A percentile compares a stretch with the other conserved stretches of the same genome.
phyloP scores from a whole-genome alignment of 2,113 vertebrate species.

The Silurus meridionalis region DNA sequence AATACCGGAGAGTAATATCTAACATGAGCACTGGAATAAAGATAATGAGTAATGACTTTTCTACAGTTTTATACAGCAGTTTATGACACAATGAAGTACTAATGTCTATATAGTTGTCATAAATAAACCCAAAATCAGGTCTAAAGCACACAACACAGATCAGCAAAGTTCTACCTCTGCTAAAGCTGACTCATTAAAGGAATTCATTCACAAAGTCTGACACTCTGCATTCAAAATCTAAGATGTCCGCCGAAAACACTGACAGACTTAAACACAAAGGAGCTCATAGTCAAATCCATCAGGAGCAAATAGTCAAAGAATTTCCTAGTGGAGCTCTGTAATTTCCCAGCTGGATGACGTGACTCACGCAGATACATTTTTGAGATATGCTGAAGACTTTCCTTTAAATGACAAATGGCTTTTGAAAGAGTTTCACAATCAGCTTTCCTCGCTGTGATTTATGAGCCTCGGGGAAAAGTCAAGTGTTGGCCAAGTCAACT shows the following conservation, averaged over 20 bases:
- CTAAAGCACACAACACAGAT: not conserved
- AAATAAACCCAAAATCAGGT: not conserved
- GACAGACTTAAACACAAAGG: not conserved
- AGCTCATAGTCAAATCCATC: not conserved
- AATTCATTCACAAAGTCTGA: not conserved
- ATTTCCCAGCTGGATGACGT: not conserved
- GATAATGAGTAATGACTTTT: too few relatives aligned
- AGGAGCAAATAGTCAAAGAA: not conserved
- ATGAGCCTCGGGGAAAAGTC: conserved; percentile 3
- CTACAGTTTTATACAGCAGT: not conserved
- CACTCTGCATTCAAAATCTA: not conserved
- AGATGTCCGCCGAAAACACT: not conserved
- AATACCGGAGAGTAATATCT: too few relatives aligned
- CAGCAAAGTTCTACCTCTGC: not conserved
- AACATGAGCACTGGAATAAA: too few relatives aligned
- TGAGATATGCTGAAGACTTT: not conserved
- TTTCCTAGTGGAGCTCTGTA: not conserved
- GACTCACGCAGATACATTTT: not conserved
- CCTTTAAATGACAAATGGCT: conserved; percentile 22
- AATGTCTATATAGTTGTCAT: not conserved
- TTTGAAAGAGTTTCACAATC: conserved; percentile 1
- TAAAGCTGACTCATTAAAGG: not conserved
- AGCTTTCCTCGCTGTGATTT: not conserved
- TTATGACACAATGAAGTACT: not conserved
- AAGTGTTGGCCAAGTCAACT: conserved; percentile 8